Evolutionary conservation across 2,113 vertebrate genomes (phyloP).

Genomic region (Sporophila hypoxantha): DNA sequence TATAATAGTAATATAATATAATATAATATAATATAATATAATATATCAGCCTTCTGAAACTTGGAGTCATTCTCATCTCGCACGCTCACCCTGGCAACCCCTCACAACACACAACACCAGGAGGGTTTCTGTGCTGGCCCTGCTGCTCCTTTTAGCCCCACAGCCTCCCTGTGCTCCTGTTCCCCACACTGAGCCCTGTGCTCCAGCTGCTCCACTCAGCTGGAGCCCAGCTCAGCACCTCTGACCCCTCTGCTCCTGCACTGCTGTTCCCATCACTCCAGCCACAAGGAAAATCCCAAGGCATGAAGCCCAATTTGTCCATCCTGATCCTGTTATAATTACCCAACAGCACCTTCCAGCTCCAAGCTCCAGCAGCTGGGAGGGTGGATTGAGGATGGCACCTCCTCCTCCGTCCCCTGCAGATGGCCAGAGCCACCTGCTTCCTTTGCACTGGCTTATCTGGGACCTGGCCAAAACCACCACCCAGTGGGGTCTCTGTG

Average conservation of each 20-base stretch:
- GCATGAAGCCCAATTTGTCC: neutral
- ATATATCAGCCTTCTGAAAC: too few relatives aligned
- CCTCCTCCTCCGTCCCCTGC: neutral
- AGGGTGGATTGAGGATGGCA: neutral
- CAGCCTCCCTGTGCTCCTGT: accelerated
- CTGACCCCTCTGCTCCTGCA: neutral
- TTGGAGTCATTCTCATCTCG: too few relatives aligned
- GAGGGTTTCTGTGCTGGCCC: neutral
- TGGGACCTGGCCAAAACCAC: neutral
- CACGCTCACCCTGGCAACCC: too few relatives aligned
- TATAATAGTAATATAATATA: too few relatives aligned
- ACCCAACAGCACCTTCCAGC: neutral
- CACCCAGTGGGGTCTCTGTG: neutral
- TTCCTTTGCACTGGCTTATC: neutral
- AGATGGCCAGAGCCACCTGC: neutral
- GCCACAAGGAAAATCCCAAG: neutral
- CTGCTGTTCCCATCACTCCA: neutral
- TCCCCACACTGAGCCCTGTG: neutral
- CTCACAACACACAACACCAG: neutral
- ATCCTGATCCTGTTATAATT: neutral
- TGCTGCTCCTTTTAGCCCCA: neutral
- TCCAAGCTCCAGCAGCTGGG: too few relatives aligned
- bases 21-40: too few relatives aligned
- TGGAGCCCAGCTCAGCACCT: neutral
- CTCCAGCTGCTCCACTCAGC: neutral